phyloP scores from a whole-genome alignment of 2,797 vertebrate species.

The Aselliscus stoliczkanus region DNA sequence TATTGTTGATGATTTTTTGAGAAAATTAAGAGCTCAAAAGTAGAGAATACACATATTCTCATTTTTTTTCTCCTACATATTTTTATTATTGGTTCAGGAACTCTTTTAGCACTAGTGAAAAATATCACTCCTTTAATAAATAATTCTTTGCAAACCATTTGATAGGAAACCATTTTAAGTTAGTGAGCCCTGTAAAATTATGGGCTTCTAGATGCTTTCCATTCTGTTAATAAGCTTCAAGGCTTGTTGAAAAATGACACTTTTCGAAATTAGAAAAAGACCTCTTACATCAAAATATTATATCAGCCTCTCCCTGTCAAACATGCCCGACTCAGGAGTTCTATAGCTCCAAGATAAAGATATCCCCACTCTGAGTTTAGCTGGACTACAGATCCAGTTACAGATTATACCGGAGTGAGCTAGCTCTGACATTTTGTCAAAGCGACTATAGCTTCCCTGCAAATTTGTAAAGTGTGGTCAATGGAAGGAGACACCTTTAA shows the following conservation, averaged over 20 bases:
- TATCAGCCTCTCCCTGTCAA: background rate
- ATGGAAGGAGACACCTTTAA: background rate
- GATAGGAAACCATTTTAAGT: background rate
- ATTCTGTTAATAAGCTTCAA: background rate
- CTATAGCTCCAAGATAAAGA: background rate
- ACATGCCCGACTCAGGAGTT: background rate
- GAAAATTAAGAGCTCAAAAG: background rate
- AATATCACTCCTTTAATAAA: background rate
- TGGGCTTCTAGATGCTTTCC: background rate
- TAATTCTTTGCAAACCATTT: background rate
- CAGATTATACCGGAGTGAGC: background rate
- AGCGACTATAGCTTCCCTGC: background rate
- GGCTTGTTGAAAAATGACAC: background rate
- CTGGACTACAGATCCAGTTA: background rate
- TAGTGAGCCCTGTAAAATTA: background rate
- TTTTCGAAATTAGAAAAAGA: background rate
- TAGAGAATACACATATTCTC: background rate
- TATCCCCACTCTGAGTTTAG: background rate
- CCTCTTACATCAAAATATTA: background rate
- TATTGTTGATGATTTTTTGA: background rate
- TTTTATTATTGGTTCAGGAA: slow-evolving; percentile 17
- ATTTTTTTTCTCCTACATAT: background rate
- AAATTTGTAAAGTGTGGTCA: background rate
- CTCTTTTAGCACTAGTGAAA: background rate
- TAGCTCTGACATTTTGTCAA: background rate